phyloP scores from a whole-genome alignment of 1,140 invertebrate species.

The Macrobrachium nipponense region DNA sequence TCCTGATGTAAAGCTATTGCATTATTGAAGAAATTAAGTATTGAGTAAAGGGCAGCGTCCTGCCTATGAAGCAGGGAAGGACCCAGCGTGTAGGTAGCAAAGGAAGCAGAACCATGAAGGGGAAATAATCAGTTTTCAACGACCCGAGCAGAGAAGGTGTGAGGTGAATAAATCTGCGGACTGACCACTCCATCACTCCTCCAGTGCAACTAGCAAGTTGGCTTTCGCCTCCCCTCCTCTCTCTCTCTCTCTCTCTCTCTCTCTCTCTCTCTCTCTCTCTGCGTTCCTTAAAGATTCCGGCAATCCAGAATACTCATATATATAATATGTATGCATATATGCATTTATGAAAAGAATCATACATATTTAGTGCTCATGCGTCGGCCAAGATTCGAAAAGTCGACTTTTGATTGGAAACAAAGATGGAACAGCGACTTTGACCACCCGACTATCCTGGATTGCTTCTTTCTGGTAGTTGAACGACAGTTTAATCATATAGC shows the following conservation, averaged over 20 bases:
- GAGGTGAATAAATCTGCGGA: conserved; percentile 54
- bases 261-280: conserved; percentile 25
- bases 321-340: background rate
- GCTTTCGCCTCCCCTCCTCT: background rate
- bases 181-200: conserved; percentile 52
- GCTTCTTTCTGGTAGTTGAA: no score
- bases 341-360: no score
- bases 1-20: no score
- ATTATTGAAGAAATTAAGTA: no score
- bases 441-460: no score
- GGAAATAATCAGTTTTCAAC: conserved; percentile 55
- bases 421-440: no score
- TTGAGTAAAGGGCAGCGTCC: background rate
- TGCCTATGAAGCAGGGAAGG: background rate
- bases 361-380: no score
- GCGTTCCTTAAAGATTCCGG: background rate
- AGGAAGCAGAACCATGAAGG: conserved; percentile 41
- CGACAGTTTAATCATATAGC: no score
- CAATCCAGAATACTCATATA: background rate
- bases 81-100: conserved; percentile 4
- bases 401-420: no score
- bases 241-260: conserved; percentile 17
- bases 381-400: no score
- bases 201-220: background rate
- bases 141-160: conserved; percentile 37